Evolutionary conservation across 2,797 vertebrate genomes (phyloP).

Genomic region (Microtus agrestis): DNA sequence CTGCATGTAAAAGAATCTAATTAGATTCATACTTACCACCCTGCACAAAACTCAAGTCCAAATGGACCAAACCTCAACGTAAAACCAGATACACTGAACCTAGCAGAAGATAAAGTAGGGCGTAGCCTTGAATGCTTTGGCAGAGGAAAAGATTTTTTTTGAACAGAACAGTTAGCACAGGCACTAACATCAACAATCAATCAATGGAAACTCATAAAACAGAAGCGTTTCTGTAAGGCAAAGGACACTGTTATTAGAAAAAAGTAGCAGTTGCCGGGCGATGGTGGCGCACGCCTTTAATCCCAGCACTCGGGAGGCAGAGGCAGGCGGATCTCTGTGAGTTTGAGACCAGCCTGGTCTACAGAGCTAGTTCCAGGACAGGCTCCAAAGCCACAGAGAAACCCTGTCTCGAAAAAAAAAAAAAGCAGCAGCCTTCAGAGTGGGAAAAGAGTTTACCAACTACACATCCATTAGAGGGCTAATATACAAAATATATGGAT

Average conservation of each 20-base stretch:
- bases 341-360: no score
- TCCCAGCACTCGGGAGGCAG: no score
- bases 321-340: no score
- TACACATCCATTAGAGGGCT: background rate
- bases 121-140: background rate
- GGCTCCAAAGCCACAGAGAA: no score
- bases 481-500: background rate
- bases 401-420: no score
- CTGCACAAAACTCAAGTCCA: background rate
- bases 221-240: background rate
- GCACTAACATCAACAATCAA: background rate
- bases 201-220: background rate
- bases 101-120: background rate
- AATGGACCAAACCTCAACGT: background rate
- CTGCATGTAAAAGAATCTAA: background rate
- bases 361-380: no score
- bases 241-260: background rate
- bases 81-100: background rate
- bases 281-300: no score
- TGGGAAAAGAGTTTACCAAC: background rate
- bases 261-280: background rate
- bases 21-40: background rate
- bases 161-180: background rate
- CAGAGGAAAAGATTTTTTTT: background rate
- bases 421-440: background rate